Evolutionary conservation across 2,888 invertebrate genomes (phyloP).

Genomic region (Podotricha telesiphe): DNA sequence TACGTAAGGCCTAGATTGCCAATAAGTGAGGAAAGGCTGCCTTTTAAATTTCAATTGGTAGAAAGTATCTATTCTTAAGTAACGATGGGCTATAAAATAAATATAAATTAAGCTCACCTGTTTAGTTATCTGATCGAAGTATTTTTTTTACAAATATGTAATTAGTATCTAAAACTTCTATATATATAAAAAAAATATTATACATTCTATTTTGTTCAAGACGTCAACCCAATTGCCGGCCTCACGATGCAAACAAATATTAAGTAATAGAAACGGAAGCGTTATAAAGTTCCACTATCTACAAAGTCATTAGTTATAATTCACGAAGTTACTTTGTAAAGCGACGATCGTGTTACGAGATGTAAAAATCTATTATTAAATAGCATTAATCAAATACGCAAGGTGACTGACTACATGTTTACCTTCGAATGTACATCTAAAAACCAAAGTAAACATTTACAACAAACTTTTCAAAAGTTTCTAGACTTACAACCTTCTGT

Average conservation of each 20-base stretch:
- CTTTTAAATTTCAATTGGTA: conserved; percentile 24
- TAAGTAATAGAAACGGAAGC: conserved; percentile 37
- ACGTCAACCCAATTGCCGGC: conserved; percentile 18
- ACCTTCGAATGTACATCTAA: conserved; percentile 60
- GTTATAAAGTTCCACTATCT: conserved; percentile 46
- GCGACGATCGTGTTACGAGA: conserved; percentile 55
- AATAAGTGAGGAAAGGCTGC: conserved; percentile 32
- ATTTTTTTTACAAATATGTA: background rate
- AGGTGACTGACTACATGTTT: conserved; percentile 57
- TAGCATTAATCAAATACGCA: conserved; percentile 69
- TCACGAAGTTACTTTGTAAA: conserved; percentile 54
- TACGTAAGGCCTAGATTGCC: conserved; percentile 45
- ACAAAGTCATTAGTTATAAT: conserved; percentile 57
- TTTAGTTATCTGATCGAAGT: background rate
- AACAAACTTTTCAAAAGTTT: background rate
- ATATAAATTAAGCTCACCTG: background rate
- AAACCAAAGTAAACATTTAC: conserved; percentile 15
- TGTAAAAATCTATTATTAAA: conserved; percentile 56
- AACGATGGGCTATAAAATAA: conserved; percentile 14
- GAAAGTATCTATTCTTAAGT: conserved; percentile 7
- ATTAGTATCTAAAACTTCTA: background rate
- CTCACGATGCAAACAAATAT: conserved; percentile 26
- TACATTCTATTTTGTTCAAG: background rate
- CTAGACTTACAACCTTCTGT: background rate
- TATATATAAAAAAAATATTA: background rate